Conservation (phyloP, 2,113 vertebrate genomes). For the Tachysurus vachellii region DNA sequence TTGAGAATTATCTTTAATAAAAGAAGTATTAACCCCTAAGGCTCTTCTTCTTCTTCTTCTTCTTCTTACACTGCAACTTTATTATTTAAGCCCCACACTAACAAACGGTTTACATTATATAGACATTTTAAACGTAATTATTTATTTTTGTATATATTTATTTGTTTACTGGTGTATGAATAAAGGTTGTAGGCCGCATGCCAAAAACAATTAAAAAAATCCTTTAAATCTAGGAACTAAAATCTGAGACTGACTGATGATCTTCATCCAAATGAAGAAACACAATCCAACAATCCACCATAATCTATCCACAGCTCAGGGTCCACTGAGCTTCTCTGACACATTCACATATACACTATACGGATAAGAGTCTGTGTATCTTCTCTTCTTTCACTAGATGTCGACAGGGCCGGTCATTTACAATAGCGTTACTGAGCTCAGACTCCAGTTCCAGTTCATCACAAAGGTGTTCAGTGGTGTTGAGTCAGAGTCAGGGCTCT, state of each 20-base stretch:
- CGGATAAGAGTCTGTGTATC: background rate
- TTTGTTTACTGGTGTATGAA: too few relatives aligned
- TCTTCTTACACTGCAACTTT: background rate
- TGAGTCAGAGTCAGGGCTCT: background rate
- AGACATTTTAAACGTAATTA: background rate
- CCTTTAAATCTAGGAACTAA: background rate
- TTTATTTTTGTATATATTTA: background rate
- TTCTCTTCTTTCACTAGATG: background rate
- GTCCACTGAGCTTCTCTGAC: background rate
- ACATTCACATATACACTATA: background rate
- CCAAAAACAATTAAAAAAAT: background rate
- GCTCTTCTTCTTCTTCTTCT: background rate
- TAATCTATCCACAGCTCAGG: background rate
- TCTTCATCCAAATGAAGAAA: background rate
- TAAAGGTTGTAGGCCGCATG: too few relatives aligned
- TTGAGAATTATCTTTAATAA: slow-evolving; percentile 40
- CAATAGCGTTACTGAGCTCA: background rate
- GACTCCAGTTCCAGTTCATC: background rate
- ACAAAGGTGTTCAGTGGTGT: background rate
- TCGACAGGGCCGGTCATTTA: too few relatives aligned
- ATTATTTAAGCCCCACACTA: background rate
- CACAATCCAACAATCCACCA: background rate
- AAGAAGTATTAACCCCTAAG: background rate
- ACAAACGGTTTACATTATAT: background rate
- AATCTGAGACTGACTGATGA: background rate